Conservation (phyloP, 2,113 vertebrate species). For the Corydoras sp. region DNA sequence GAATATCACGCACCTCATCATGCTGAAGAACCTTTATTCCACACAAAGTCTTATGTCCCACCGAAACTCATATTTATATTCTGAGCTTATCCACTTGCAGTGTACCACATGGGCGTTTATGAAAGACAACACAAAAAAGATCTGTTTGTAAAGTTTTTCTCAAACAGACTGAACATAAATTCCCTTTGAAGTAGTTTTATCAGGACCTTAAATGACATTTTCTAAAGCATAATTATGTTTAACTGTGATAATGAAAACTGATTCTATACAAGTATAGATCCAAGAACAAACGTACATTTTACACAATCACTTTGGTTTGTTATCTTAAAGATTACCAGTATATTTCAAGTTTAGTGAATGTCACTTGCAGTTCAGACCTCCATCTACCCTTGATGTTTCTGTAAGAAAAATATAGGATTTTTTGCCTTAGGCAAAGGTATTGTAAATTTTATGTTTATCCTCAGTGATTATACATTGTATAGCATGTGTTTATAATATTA, state of each 20-base stretch:
- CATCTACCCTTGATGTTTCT: neutral
- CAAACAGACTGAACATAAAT: no score
- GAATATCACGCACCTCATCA: neutral
- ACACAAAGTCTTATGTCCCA: neutral
- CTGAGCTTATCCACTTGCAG: neutral
- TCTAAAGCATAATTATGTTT: neutral
- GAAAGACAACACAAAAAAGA: neutral
- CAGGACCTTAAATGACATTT: neutral
- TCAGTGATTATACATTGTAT: no score
- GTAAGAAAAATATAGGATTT: no score
- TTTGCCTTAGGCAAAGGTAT: no score
- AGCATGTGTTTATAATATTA: no score
- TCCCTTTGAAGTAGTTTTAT: constrained; percentile 7
- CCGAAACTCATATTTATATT: constrained; percentile 1
- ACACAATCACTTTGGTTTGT: neutral
- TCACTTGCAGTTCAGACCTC: constrained; percentile 10
- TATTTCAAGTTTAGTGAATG: constrained; percentile 11
- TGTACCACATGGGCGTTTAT: neutral
- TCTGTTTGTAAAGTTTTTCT: neutral
- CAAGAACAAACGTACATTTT: neutral
- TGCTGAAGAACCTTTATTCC: neutral
- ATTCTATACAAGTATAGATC: neutral
- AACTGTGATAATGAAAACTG: neutral
- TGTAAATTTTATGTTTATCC: no score
- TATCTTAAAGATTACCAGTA: constrained; percentile 23